Percentiles rank a stretch among this genome's conserved stretches.
These are phyloP conservation scores for Lycopodina hypogea DNA, from an alignment of 37 sponge, comb jelly and placozoan species.

Conservation along the genomic window DNA sequence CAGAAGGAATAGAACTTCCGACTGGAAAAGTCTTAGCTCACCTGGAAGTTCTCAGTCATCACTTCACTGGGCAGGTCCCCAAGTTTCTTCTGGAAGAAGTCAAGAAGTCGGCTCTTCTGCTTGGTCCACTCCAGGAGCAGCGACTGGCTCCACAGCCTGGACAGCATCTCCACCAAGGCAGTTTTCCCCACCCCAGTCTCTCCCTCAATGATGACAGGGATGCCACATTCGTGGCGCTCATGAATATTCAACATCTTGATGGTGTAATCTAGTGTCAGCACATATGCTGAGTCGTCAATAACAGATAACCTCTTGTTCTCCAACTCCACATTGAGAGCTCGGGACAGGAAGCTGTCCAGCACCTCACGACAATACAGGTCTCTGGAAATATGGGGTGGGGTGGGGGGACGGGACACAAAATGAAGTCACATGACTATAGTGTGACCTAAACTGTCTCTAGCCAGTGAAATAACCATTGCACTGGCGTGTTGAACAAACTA, in stretches of 20 bases:
- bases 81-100: slow-evolving; percentile 20
- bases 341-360: slow-evolving; percentile 66
- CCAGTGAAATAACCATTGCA: too few species aligned
- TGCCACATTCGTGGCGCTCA: slow-evolving; percentile 67
- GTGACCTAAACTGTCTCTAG: too few species aligned
- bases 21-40: not conserved
- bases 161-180: slow-evolving; percentile 82
- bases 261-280: slow-evolving; percentile 87
- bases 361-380: slow-evolving; percentile 54
- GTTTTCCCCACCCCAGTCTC: slow-evolving; percentile 98
- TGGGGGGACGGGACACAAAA: not conserved
- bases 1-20: too few species aligned
- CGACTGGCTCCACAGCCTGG: slow-evolving; percentile 78
- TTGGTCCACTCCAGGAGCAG: slow-evolving; percentile 58
- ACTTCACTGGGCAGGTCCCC: slow-evolving; percentile 14
- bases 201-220: slow-evolving; percentile 92
- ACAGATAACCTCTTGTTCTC: slow-evolving; percentile 44
- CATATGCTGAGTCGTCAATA: slow-evolving; percentile 81
- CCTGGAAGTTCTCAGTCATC: slow-evolving; percentile 2
- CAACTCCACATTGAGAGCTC: slow-evolving; percentile 65
- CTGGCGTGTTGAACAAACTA: too few species aligned
- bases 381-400: slow-evolving; percentile 28
- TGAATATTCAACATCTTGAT: slow-evolving; percentile 78
- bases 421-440: not conserved
- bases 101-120: slow-evolving; percentile 24